Evolutionary conservation across 2,888 invertebrate species (phyloP), one percentile per base, ranked within the genome.

Genomic region (Parnassius glacialis): DNA sequence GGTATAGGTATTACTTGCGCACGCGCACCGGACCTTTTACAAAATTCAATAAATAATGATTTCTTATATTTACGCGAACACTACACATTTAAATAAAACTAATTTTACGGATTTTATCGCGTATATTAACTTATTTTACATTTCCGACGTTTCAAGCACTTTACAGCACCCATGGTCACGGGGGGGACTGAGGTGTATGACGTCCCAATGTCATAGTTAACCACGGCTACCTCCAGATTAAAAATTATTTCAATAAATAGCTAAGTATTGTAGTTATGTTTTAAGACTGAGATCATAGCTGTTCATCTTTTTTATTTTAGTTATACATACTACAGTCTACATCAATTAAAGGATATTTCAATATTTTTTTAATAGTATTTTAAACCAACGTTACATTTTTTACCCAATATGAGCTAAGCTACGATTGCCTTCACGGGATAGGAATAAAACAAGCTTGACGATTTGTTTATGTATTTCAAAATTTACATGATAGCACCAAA

Each of bases 391-490:
- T 25, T 3, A 3, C 0, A 5, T 25, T 25, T 45, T 45, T 47
- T 47, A 47, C 16, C 25, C 11, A 25, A 11, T 20, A 51, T n/a
- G 41, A n/a, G 34, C 16, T 53, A 25, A 16, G 12, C 51, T 51
- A 16, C 44, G 20, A 51, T n/a, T 9, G 13, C 2, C 42, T 59
- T 42, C 50, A 64, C 53, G 70, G 75, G 80, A 72, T 78, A 75
- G 80, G 85, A 90, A 89, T 89, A 88, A 90, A 89, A 89, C 88
- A 90, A 85, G 83, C 67, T 72, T 71, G 74, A 73, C 72, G 72
- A 79, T 78, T 80, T 79, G 68, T 78, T 68, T 77, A 65, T 89
- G 82, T 89, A 88, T 88, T 89, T 83, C 77, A 79, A 78, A 76
- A 67, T 74, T 78, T 72, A 81, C 66, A 76, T 70, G 68, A 70